Evolutionary conservation across 2,888 invertebrate genomes (phyloP).

Genomic region (Odontocerum albicorne): DNA sequence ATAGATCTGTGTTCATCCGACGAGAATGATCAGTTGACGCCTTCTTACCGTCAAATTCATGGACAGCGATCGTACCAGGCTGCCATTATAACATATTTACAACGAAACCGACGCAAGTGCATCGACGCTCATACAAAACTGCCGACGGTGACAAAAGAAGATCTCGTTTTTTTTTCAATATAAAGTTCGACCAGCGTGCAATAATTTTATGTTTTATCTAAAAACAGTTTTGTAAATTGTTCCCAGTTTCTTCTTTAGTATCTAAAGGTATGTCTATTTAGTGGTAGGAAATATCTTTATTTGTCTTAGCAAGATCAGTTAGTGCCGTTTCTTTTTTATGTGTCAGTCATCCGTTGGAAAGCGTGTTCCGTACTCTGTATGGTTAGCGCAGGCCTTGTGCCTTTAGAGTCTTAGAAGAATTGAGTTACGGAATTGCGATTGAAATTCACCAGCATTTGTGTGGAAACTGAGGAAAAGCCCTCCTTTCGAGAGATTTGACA

Average conservation of each 20-base stretch:
- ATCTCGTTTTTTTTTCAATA: slow-evolving; percentile 16
- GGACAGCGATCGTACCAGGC: slow-evolving; percentile 16
- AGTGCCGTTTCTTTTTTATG: slow-evolving; percentile 9
- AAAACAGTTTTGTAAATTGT: neutral
- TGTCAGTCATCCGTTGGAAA: slow-evolving; percentile 13
- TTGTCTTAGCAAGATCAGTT: neutral
- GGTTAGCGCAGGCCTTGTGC: too few relatives aligned
- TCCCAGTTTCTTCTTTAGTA: neutral
- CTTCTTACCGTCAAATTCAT: slow-evolving; percentile 7
- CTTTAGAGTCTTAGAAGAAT: too few relatives aligned
- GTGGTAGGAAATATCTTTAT: slow-evolving; percentile 6
- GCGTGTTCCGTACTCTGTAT: slow-evolving; percentile 7
- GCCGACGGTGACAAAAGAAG: slow-evolving; percentile 25
- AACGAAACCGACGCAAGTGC: neutral
- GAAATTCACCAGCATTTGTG: neutral
- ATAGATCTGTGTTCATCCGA: slow-evolving; percentile 37
- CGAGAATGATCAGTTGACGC: slow-evolving; percentile 29
- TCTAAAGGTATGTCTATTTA: neutral
- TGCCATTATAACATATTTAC: slow-evolving; percentile 1
- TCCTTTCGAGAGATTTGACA: slow-evolving; percentile 1
- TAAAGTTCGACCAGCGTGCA: slow-evolving; percentile 24
- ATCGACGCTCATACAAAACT: slow-evolving; percentile 10
- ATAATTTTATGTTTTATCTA: slow-evolving; percentile 16
- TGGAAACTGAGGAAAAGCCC: neutral
- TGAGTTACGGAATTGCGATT: too few relatives aligned